Evolutionary conservation across 1,140 invertebrate genomes (phyloP).

Genomic region (Drosophila repletoides): DNA sequence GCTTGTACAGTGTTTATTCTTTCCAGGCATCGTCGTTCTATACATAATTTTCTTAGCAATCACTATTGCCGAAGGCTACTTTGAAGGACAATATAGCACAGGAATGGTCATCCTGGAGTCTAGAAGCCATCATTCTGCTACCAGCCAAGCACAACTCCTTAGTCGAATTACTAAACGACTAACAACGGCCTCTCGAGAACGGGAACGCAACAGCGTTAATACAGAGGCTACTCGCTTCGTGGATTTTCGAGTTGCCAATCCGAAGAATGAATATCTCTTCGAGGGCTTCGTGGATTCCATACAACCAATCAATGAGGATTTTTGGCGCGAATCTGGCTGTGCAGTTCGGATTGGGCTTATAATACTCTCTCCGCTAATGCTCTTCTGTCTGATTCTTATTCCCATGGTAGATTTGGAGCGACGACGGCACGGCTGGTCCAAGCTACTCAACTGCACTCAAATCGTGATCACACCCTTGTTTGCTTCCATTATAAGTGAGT

Average conservation of each 20-base stretch:
- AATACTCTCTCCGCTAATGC: neutral
- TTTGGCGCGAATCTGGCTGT: neutral
- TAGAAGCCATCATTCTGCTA: neutral
- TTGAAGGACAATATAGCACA: neutral
- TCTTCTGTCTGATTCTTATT: neutral
- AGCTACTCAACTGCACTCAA: constrained; percentile 10
- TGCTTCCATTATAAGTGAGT: neutral
- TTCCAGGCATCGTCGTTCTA: neutral
- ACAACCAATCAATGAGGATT: neutral
- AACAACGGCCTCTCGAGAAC: no score
- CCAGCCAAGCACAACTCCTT: no score
- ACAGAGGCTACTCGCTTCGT: neutral
- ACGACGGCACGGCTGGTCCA: constrained; percentile 5
- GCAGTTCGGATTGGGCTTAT: neutral
- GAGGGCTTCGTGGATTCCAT: neutral
- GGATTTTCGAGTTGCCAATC: neutral
- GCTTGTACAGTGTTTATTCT: no score
- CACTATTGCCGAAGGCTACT: neutral
- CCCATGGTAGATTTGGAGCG: neutral
- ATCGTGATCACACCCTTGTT: constrained; percentile 4
- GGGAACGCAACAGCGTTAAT: neutral
- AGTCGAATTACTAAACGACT: no score
- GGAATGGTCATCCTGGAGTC: neutral
- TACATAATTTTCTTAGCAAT: neutral
- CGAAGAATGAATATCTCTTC: neutral